phyloP scores from a whole-genome alignment of 2,113 vertebrate species.

The Crypturellus undulatus region DNA sequence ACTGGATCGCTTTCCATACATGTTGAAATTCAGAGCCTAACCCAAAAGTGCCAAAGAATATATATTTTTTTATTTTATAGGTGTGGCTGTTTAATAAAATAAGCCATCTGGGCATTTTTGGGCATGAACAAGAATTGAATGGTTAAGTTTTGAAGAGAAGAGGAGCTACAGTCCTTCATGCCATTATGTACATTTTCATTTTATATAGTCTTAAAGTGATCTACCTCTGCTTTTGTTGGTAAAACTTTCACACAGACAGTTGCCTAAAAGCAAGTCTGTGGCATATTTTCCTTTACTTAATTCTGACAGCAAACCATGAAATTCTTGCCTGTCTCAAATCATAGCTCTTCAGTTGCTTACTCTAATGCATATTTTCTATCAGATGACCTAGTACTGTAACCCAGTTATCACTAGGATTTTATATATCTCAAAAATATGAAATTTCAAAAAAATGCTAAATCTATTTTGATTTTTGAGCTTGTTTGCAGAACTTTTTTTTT shows the following conservation, averaged over 20 bases:
- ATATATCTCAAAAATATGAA: background rate
- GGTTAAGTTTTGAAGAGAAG: background rate
- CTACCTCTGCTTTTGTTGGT: background rate
- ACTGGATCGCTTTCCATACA: background rate
- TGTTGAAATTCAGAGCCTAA: accelerated
- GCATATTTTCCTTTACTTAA: background rate
- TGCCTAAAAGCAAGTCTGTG: background rate
- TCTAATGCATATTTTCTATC: background rate
- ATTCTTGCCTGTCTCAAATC: background rate
- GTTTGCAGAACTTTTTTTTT: background rate
- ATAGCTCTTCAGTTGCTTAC: background rate
- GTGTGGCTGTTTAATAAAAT: background rate
- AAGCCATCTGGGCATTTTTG: background rate
- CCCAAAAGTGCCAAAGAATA: background rate
- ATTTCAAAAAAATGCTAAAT: accelerated
- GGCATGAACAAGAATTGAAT: background rate
- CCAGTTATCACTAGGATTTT: background rate
- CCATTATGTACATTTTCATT: background rate
- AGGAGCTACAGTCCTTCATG: background rate
- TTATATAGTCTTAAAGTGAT: background rate
- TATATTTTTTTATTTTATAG: background rate
- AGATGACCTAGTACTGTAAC: background rate
- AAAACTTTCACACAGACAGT: background rate
- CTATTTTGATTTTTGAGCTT: background rate
- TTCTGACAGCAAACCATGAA: background rate